phyloP scores from a whole-genome alignment of 2,113 vertebrate genomes.

The Larimichthys crocea region DNA sequence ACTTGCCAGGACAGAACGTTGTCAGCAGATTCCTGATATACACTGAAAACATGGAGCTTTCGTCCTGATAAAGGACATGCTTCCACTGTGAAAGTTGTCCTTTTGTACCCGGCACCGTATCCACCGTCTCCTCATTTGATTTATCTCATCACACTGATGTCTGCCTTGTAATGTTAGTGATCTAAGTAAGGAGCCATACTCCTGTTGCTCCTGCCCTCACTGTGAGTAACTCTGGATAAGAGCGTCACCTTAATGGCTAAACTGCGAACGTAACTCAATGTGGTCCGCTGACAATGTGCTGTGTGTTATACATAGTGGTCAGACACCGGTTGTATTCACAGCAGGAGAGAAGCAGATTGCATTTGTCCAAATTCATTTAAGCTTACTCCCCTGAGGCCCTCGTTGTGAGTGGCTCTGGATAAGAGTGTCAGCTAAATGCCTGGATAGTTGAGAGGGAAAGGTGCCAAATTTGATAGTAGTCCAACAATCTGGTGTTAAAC shows the following conservation, averaged over 20 bases:
- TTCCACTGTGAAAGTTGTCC: neutral
- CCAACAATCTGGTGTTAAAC: neutral
- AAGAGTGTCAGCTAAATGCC: constrained; percentile 24
- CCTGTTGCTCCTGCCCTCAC: neutral
- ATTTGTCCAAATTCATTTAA: no score
- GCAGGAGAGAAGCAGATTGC: no score
- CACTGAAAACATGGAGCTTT: constrained; percentile 3
- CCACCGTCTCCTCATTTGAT: neutral
- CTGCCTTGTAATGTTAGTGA: neutral
- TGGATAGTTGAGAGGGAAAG: neutral
- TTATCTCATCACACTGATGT: neutral
- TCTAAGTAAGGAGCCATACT: neutral
- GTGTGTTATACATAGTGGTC: no score
- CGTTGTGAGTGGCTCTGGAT: neutral
- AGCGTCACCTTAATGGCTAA: constrained; percentile 17
- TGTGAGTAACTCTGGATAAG: constrained; percentile 3
- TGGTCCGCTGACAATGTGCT: no score
- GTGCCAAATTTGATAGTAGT: neutral
- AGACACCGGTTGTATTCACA: no score
- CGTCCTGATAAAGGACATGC: neutral
- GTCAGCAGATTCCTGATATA: constrained; percentile 43
- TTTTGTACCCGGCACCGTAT: neutral
- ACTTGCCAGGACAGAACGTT: neutral
- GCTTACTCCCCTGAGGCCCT: neutral
- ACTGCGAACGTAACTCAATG: neutral